A percentile compares a stretch with the other conserved stretches of the same genome.
Conservation (phyloP, 2,888 invertebrate species). For the Euproctis similis region DNA sequence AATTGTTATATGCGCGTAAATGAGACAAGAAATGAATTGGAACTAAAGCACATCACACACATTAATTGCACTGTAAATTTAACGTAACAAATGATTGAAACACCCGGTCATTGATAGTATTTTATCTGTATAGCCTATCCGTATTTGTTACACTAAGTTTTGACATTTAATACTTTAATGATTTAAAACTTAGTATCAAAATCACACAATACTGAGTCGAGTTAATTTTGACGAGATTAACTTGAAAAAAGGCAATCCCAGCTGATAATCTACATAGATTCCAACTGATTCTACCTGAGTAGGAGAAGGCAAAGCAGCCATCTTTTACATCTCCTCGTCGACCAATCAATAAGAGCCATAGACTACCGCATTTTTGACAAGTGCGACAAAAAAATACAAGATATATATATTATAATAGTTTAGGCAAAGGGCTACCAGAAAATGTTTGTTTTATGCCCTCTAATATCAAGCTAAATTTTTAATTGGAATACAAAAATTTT, state of each 20-base stretch:
- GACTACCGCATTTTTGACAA: constrained; percentile 54
- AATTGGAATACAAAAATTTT: no score
- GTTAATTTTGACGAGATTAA: constrained; percentile 27
- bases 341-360: constrained; percentile 74
- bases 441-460: no score
- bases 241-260: constrained; percentile 20
- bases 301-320: constrained; percentile 91
- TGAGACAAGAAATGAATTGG: constrained; percentile 10
- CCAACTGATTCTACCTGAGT: constrained; percentile 81
- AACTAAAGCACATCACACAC: constrained; percentile 25
- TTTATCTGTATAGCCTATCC: constrained; percentile 31
- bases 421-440: no score
- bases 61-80: constrained; percentile 31
- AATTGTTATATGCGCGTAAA: constrained; percentile 31
- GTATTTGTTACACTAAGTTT: constrained; percentile 50
- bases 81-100: constrained; percentile 20
- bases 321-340: constrained; percentile 79
- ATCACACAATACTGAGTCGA: constrained; percentile 32
- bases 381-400: no score
- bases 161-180: constrained; percentile 33
- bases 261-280: constrained; percentile 41
- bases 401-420: no score
- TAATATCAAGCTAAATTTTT: no score
- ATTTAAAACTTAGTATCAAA: constrained; percentile 18
- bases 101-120: no score